A percentile compares a stretch with the other conserved stretches of the same genome.
Evolutionary conservation across 2,888 invertebrate species (phyloP).

Genomic region (Uropetala carovei): DNA sequence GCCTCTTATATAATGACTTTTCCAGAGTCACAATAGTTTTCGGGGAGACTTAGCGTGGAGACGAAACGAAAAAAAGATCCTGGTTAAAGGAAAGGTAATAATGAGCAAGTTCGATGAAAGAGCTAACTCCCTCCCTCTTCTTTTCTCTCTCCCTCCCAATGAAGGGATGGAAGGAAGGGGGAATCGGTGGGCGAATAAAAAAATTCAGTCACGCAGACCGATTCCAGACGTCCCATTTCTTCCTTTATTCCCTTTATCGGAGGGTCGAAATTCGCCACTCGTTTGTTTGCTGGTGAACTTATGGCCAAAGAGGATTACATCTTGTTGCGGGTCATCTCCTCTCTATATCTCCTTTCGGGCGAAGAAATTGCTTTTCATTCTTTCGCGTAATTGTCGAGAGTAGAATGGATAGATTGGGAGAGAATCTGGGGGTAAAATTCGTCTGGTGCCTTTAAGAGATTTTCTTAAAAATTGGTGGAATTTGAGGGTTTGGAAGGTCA

Average conservation of each 20-base stretch:
- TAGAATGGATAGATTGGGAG: too few species aligned
- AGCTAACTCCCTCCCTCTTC: background rate
- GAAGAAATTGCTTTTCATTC: background rate
- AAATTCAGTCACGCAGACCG: slow-evolving; percentile 22
- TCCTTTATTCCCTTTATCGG: background rate
- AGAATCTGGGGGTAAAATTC: too few species aligned
- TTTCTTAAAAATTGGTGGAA: too few species aligned
- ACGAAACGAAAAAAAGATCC: slow-evolving; percentile 3
- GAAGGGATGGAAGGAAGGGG: background rate
- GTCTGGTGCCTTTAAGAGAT: too few species aligned
- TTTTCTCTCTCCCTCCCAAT: background rate
- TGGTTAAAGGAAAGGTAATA: slow-evolving; percentile 1
- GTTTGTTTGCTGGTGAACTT: background rate
- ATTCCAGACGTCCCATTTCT: background rate
- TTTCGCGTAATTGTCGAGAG: background rate
- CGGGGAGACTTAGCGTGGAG: background rate
- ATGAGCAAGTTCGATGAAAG: slow-evolving; percentile 17
- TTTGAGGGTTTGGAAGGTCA: too few species aligned
- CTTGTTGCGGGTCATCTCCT: background rate
- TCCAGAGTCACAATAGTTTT: background rate
- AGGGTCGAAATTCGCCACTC: background rate
- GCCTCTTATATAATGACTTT: slow-evolving; percentile 43
- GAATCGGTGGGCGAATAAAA: background rate
- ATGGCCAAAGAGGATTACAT: background rate
- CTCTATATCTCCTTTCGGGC: background rate